A percentile compares a stretch with the other conserved stretches of the same genome.
phyloP scores from a whole-genome alignment of 2,113 vertebrate species.

The Antechinus stuartii region DNA sequence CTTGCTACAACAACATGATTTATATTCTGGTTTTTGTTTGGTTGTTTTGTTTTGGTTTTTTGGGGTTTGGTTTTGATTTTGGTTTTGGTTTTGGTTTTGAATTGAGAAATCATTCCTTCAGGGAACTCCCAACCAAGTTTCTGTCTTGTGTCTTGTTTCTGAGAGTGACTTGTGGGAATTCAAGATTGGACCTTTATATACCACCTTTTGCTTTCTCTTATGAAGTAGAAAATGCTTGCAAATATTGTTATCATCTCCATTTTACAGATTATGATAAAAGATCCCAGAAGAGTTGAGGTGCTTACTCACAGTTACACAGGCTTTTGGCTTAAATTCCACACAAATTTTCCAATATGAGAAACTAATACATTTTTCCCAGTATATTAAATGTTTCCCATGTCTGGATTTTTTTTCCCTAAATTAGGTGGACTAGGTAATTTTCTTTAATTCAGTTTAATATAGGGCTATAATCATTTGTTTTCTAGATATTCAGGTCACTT shows the following conservation, averaged over 20 bases:
- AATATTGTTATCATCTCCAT: background rate
- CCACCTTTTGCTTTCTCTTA: background rate
- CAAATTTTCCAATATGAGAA: background rate
- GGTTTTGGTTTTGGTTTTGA: background rate
- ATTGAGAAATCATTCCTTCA: background rate
- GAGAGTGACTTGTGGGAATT: background rate
- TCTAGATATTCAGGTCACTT: slow-evolving; percentile 30
- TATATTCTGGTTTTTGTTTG: background rate
- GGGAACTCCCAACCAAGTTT: background rate
- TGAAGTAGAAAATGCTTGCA: background rate
- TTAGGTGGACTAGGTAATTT: slow-evolving; percentile 48
- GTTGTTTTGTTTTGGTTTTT: too few species aligned
- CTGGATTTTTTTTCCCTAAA: background rate
- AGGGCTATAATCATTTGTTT: slow-evolving; percentile 41
- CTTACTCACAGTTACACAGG: background rate
- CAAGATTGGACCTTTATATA: background rate
- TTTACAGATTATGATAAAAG: slow-evolving; percentile 7
- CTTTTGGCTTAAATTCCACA: background rate
- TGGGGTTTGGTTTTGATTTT: too few species aligned
- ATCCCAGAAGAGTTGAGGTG: background rate
- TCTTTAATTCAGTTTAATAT: slow-evolving; percentile 42
- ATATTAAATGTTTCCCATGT: slow-evolving; percentile 14
- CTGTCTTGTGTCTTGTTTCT: background rate
- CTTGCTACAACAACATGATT: background rate
- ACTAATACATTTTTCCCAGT: background rate